Conservation (phyloP, 2,113 vertebrate genomes). For the Indri indri region DNA sequence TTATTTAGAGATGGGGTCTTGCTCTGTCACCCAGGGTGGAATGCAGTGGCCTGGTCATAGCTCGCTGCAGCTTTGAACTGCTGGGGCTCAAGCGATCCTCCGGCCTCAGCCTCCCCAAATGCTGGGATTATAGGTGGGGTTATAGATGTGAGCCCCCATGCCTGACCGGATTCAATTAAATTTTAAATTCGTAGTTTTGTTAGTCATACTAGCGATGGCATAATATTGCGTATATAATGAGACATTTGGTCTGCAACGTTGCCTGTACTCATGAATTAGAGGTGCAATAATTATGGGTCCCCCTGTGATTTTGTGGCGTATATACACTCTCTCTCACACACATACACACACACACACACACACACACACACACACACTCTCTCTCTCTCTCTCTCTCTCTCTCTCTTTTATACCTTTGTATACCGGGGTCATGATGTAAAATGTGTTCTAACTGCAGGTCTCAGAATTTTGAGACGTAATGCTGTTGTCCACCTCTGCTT, state of each 20-base stretch:
- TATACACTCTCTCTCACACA: too few species aligned
- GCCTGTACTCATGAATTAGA: not conserved
- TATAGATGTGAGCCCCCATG: too few species aligned
- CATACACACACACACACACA: not conserved
- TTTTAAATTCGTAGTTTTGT: not conserved
- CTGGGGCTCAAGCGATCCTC: too few species aligned
- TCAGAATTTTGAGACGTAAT: not conserved
- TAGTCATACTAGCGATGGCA: not conserved
- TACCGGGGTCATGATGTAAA: not conserved
- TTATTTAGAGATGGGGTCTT: too few species aligned
- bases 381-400: too few species aligned
- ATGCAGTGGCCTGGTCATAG: too few species aligned
- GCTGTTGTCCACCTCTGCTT: not conserved
- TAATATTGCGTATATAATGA: not conserved
- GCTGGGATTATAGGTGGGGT: too few species aligned
- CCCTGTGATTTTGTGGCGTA: not conserved
- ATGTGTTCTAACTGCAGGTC: not conserved
- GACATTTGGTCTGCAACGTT: not conserved
- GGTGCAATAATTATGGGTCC: not conserved
- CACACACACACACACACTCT: too few species aligned
- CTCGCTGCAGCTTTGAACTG: too few species aligned
- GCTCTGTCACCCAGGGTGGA: too few species aligned
- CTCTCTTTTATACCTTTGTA: not conserved
- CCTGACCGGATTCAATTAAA: too few species aligned
- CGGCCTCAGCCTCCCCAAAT: too few species aligned